Conservation (phyloP, 1,140 invertebrate species). For the Heliothis virescens region DNA sequence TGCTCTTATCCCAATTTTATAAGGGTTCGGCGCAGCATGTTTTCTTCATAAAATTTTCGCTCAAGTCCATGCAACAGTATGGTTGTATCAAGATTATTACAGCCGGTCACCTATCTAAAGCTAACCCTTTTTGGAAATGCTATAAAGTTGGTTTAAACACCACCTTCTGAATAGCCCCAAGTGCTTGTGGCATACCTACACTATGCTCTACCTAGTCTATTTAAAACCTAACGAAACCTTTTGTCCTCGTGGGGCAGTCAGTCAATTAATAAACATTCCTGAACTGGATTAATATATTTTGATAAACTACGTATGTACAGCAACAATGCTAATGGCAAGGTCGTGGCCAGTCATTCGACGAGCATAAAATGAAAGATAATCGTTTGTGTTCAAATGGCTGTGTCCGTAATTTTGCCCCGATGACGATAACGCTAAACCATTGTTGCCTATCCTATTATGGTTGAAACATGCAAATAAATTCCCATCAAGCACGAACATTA, state of each 20-base stretch:
- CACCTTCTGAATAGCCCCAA: too few relatives aligned
- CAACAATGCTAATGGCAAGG: slow-evolving; percentile 42
- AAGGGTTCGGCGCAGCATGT: too few relatives aligned
- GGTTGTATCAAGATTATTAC: too few relatives aligned
- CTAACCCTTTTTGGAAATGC: too few relatives aligned
- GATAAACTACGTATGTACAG: slow-evolving; percentile 1
- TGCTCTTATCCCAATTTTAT: too few relatives aligned
- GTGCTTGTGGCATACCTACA: too few relatives aligned
- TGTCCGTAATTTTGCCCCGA: slow-evolving; percentile 33
- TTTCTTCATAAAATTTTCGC: too few relatives aligned
- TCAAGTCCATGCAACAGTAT: too few relatives aligned
- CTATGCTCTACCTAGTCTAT: too few relatives aligned
- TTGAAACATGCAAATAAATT: slow-evolving; percentile 14
- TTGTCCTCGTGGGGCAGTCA: not conserved
- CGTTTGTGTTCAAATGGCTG: slow-evolving; percentile 43
- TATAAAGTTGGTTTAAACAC: too few relatives aligned
- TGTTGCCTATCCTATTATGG: slow-evolving; percentile 15
- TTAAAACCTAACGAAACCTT: not conserved
- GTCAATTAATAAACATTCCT: not conserved
- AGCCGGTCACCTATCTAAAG: too few relatives aligned
- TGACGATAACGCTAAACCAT: slow-evolving; percentile 38
- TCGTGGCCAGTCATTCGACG: slow-evolving; percentile 43
- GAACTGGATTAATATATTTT: not conserved
- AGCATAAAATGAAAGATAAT: slow-evolving; percentile 46
- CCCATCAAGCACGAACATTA: not conserved